Evolutionary conservation across 53 echinoderm and acorn worm genomes (phyloP), one percentile per base, ranked within the genome.

Genomic region (Arbacia lixula): DNA sequence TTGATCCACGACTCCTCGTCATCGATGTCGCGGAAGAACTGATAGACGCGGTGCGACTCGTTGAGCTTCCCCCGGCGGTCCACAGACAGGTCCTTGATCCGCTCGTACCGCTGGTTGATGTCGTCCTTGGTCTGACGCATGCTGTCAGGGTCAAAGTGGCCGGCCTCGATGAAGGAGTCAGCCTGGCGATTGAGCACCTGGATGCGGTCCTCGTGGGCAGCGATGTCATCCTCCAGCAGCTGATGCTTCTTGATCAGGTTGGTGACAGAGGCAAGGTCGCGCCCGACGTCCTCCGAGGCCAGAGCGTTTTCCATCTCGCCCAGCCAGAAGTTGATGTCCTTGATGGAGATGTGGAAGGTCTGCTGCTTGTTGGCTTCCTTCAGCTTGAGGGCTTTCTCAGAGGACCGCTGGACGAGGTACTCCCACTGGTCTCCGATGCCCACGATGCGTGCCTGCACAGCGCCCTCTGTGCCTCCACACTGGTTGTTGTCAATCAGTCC

Each of bases 281-380:
- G 92, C 46, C 98, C 98, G n/a, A 93, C 72, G 62, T 96, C 82
- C 69, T 91, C 91, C 3, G 91, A 91, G 36, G 94, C 79, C 66
- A 98, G 88, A 46, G 89, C 92, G 29, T 95, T 92, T 83, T 98
- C 98, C 56, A 94, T 92, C 92, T 98, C 98, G 55, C 94, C 91
- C 30, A 98, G 94, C 98, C 98, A 98, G 92, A 94, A 98, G 68
- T 98, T 92, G 71, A 98, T 98, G 77, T 98, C 98, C 78, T 98
- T 98, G 88, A 98, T 83, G 53, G 92, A 90, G 91, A 98, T 98
- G 90, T 98, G 92, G 90, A 94, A 98, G 31, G 94, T 94, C 86
- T 94, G 94, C 39, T 98, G 94, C 58, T 94, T 94, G 94, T 98
- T 98, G 60, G 98, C 98, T 63, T 98, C 98, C 71, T 94, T 93